Percentiles rank a stretch among this genome's conserved stretches.
Evolutionary conservation across 2,113 vertebrate species (phyloP).

Genomic region (Uria aalge): DNA sequence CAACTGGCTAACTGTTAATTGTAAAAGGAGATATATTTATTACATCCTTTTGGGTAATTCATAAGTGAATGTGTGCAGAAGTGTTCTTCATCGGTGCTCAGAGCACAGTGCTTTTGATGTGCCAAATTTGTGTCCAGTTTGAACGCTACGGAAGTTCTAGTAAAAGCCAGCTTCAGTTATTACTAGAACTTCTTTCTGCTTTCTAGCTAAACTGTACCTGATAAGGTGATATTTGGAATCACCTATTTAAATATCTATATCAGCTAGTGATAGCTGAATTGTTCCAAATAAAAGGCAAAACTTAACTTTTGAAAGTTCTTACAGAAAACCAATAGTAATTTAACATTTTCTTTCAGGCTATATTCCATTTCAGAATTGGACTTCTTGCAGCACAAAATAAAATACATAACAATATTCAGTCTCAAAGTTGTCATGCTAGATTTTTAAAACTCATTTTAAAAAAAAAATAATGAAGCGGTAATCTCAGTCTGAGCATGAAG

Average conservation of each 20-base stretch:
- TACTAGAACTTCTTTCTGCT: neutral
- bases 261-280: neutral
- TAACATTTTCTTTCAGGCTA: neutral
- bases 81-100: neutral
- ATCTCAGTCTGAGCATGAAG: neutral
- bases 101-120: neutral
- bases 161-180: neutral
- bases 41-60: neutral
- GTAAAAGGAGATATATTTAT: neutral
- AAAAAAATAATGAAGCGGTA: neutral
- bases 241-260: neutral
- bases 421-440: neutral
- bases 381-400: neutral
- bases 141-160: neutral
- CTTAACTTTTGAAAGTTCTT: neutral
- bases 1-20: neutral
- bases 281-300: neutral
- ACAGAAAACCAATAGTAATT: neutral
- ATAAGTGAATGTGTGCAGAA: neutral
- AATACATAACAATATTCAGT: neutral
- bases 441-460: neutral
- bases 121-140: neutral
- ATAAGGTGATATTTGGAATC: neutral
- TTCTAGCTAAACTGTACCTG: neutral
- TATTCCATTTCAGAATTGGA: neutral